phyloP scores from a whole-genome alignment of 1,140 invertebrate species.

The Drosophila teissieri region DNA sequence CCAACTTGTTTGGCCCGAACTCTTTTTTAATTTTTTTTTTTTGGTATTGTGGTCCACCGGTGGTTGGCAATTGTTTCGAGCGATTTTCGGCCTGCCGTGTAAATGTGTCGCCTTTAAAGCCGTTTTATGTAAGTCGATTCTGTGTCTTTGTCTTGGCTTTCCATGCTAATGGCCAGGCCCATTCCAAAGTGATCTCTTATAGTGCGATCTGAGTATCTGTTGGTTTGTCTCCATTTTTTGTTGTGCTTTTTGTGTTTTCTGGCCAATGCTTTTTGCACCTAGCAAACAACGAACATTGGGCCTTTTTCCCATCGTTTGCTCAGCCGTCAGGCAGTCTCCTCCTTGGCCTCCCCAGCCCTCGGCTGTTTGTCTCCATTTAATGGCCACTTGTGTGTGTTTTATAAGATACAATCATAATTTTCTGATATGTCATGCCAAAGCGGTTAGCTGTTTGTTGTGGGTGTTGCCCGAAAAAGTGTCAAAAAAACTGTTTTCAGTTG shows the following conservation, averaged over 20 bases:
- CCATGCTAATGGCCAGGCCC: constrained; percentile 53
- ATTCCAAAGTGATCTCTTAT: constrained; percentile 65
- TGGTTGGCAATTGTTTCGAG: constrained; percentile 72
- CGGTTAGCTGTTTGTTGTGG: constrained; percentile 49
- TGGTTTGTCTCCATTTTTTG: constrained; percentile 18
- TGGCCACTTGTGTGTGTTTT: constrained; percentile 74
- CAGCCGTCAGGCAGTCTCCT: constrained; percentile 10
- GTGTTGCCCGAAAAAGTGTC: constrained; percentile 64
- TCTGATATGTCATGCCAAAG: constrained; percentile 74
- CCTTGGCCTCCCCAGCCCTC: background rate
- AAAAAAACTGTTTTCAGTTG: constrained; percentile 33
- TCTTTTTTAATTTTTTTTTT: constrained; percentile 29
- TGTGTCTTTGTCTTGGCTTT: constrained; percentile 54
- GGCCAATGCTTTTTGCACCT: constrained; percentile 4
- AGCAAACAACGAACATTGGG: constrained; percentile 18
- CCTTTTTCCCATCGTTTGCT: constrained; percentile 59
- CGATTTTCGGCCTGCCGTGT: constrained; percentile 66
- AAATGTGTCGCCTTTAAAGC: constrained; percentile 82
- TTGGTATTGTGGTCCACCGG: background rate
- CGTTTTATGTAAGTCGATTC: constrained; percentile 82
- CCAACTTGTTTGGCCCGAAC: constrained; percentile 71
- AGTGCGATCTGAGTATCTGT: constrained; percentile 29
- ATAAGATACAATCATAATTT: constrained; percentile 77
- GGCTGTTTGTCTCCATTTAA: constrained; percentile 29
- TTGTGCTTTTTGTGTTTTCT: constrained; percentile 1